Percentiles rank a stretch among this genome's conserved stretches.
Conservation (phyloP, 2,113 vertebrate genomes). For the Bos javanicus region DNA sequence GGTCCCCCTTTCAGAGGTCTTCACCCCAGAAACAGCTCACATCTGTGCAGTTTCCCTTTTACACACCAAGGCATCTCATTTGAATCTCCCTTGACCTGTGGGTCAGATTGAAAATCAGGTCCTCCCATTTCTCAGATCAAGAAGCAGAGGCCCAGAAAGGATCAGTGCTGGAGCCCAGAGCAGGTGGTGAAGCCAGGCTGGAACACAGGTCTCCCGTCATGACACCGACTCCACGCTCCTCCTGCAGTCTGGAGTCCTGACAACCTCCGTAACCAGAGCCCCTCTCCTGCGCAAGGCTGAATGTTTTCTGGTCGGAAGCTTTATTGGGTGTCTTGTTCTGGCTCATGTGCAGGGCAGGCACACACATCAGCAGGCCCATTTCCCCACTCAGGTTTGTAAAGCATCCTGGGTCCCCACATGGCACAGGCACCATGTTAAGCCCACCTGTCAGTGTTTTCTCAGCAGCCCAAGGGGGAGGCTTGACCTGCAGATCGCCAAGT, state of each 20-base stretch:
- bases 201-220: not conserved
- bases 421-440: too few species aligned
- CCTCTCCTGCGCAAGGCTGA: not conserved
- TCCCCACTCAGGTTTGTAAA: not conserved
- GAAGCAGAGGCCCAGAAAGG: not conserved
- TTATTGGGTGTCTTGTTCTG: not conserved
- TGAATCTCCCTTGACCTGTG: not conserved
- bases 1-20: not conserved
- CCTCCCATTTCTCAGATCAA: not conserved
- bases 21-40: not conserved
- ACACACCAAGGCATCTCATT: not conserved
- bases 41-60: not conserved
- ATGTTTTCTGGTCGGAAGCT: not conserved
- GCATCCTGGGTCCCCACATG: too few species aligned
- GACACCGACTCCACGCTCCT: accelerated
- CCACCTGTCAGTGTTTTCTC: not conserved
- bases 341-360: not conserved
- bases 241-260: not conserved
- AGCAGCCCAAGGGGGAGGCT: not conserved
- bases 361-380: accelerated
- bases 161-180: too few species aligned
- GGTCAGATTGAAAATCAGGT: too few species aligned
- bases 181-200: not conserved
- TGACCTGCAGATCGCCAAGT: not conserved
- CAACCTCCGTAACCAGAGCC: not conserved